These are phyloP conservation scores for Premnoplex brunnescens DNA, from an alignment of 2,797 vertebrate species.

Conservation along the genomic window DNA sequence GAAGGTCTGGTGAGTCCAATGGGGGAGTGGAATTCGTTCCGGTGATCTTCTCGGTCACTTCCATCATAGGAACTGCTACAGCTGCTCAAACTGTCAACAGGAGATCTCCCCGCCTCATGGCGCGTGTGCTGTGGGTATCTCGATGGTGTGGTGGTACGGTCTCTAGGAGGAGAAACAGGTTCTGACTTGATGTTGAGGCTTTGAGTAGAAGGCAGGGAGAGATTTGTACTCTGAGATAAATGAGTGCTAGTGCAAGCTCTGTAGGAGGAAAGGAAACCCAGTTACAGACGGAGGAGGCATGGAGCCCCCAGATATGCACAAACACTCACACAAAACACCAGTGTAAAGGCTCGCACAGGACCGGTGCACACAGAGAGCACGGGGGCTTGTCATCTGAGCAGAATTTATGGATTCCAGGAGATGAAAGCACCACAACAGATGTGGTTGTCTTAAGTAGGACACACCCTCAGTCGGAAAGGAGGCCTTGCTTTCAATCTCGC, in stretches of 20 bases:
- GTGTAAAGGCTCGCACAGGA: constrained; percentile 54
- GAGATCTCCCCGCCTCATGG: constrained; percentile 97
- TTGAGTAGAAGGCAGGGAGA: constrained; percentile 99
- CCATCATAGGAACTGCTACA: constrained; percentile 98
- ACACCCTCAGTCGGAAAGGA: not conserved
- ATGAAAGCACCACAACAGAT: not conserved
- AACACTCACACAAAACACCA: constrained; percentile 74
- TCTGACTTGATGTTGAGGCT: constrained; percentile 99
- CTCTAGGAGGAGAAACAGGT: constrained; percentile 99
- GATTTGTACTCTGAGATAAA: constrained; percentile 99
- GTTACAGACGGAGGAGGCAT: constrained; percentile 91
- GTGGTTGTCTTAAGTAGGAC: not conserved
- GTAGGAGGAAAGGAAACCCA: constrained; percentile 96
- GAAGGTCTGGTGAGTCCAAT: constrained; percentile 94
- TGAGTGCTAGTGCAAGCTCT: constrained; percentile 99
- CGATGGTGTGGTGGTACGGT: constrained; percentile 94
- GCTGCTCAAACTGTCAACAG: constrained; percentile 98
- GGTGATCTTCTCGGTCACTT: constrained; percentile 97
- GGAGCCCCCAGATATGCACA: constrained; percentile 80
- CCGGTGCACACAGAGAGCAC: not conserved
- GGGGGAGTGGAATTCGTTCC: constrained; percentile 97
- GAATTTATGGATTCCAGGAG: not conserved
- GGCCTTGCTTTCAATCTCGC: not conserved
- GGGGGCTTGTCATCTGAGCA: not conserved
- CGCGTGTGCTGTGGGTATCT: constrained; percentile 91